Evolutionary conservation across 2,888 invertebrate genomes (phyloP), one percentile per base, ranked within the genome.

Genomic region (Heliconius sara): DNA sequence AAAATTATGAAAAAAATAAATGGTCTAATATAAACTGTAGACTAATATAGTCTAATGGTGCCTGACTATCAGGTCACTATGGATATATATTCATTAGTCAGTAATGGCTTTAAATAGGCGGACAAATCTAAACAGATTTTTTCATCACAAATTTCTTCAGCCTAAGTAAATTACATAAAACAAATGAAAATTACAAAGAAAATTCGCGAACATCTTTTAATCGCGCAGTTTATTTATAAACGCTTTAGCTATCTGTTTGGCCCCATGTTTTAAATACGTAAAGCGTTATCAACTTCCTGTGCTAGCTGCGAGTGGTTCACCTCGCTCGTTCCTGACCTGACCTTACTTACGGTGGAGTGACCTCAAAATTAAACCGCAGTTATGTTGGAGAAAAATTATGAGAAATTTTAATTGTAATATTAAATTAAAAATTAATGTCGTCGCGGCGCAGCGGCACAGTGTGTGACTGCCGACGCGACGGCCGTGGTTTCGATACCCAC

Each of bases 241-340:
- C n/a, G 12, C 39, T 7, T 34, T 19, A 34, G 12, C 67, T 67
- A 67, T 67, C 67, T n/a, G 4, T 34, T 67, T 39, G 34, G 34
- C 22, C 39, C 34, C 63, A 60, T 30, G 27, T 74, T 63, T 39
- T 74, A 63, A 60, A 67, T 74, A 9, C 39, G n/a, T 30, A 73
- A 27, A 30, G 12, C 9, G 30, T 74, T 74, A 63, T 74, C 74
- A 60, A 74, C 63, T 74, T 74, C 74, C 74, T 74, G n/a, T 43
- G n/a, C n/a, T 34, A 63, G 34, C 13, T 19, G 30, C 60, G 39
- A 39, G 74, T 73, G n/a, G 73, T 63, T 74, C 73, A 63, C 73
- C 73, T 74, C 60, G 57, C 43, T 43, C n/a, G 39, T 16, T 34
- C 60, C 73, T 60, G 60, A 74, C 57, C 57, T 27, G 73, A 57